A percentile compares a stretch with the other conserved stretches of the same genome.
Conservation (phyloP, 2,888 invertebrate genomes). For the Tetanocera ferruginea region DNA sequence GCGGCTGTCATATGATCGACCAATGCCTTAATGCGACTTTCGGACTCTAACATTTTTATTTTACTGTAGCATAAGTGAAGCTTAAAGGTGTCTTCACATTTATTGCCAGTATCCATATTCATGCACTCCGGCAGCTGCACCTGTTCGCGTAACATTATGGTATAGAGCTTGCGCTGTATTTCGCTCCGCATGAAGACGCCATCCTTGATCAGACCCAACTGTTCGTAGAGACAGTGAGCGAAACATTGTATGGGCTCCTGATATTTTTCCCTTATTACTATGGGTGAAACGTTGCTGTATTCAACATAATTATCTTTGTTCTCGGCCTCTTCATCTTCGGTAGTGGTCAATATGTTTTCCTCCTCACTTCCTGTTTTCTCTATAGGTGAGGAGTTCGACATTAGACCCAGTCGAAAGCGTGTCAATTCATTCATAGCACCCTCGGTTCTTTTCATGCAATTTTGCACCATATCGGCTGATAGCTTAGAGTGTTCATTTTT, state of each 20-base stretch:
- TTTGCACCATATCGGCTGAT: slow-evolving; percentile 54
- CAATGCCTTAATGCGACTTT: slow-evolving; percentile 52
- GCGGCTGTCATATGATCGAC: slow-evolving; percentile 42
- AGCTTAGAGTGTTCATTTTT: slow-evolving; percentile 17
- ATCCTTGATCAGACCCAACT: slow-evolving; percentile 56
- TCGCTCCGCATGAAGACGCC: slow-evolving; percentile 57
- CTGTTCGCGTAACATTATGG: slow-evolving; percentile 49
- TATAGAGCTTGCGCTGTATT: slow-evolving; percentile 51
- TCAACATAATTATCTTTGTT: slow-evolving; percentile 36
- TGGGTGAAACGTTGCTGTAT: slow-evolving; percentile 35
- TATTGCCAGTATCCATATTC: slow-evolving; percentile 53
- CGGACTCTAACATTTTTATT: slow-evolving; percentile 55
- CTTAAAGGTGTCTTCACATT: slow-evolving; percentile 58
- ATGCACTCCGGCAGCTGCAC: slow-evolving; percentile 53
- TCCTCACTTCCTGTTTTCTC: not conserved
- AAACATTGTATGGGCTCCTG: slow-evolving; percentile 61
- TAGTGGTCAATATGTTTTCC: not conserved
- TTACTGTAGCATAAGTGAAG: slow-evolving; percentile 57
- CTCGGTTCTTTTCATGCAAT: slow-evolving; percentile 60
- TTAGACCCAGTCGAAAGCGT: slow-evolving; percentile 54
- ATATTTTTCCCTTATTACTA: not conserved
- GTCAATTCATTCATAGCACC: slow-evolving; percentile 61
- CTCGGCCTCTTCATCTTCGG: not conserved
- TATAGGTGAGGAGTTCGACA: slow-evolving; percentile 39
- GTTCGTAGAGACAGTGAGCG: slow-evolving; percentile 60